phyloP scores from a whole-genome alignment of 2,888 invertebrate genomes.

The Eilema griseolum region DNA sequence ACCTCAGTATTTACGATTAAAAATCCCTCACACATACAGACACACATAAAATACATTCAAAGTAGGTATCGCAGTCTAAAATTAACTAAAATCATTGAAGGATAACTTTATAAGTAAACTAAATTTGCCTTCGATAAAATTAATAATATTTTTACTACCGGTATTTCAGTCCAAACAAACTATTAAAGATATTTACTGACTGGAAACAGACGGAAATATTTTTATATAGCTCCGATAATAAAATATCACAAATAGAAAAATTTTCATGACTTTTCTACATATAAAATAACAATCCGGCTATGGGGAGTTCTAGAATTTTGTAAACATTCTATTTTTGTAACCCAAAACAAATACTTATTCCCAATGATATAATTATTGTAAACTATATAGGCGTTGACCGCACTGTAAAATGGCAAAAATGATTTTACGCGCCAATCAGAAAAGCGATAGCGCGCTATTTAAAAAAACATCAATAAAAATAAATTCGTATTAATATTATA shows the following conservation, averaged over 20 bases:
- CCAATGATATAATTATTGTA: no score
- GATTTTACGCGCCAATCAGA: no score
- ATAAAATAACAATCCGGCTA: not conserved
- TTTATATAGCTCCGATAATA: not conserved
- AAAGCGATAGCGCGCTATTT: no score
- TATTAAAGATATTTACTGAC: not conserved
- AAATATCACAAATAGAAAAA: not conserved
- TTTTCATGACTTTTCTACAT: not conserved
- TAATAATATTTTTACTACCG: not conserved
- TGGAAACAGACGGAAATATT: not conserved
- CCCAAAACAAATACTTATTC: not conserved
- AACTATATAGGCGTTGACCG: no score
- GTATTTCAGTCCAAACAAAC: constrained; percentile 3
- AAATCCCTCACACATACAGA: no score
- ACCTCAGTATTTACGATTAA: no score
- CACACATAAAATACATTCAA: no score
- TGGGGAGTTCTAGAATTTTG: not conserved
- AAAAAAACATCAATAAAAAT: no score
- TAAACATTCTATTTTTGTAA: constrained; percentile 12
- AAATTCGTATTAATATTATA: no score
- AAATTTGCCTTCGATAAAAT: not conserved
- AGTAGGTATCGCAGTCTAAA: not conserved
- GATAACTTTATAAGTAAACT: not conserved
- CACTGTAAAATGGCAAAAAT: no score
- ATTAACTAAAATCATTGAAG: not conserved